A percentile compares a stretch with the other conserved stretches of the same genome.
phyloP scores from a whole-genome alignment of 2,113 vertebrate genomes.

The Piaya cayana region DNA sequence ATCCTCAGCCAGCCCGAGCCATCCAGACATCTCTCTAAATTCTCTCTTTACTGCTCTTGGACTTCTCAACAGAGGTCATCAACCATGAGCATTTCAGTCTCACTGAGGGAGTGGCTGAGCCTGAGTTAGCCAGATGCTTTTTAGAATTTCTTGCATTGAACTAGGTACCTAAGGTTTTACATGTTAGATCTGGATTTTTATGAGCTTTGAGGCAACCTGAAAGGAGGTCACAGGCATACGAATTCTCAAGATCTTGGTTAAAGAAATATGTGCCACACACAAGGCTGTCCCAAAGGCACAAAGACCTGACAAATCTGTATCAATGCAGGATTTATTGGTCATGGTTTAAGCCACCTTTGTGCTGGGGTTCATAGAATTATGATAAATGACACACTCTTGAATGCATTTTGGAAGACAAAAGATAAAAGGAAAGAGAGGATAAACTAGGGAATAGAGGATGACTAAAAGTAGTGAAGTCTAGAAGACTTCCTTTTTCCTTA shows the following conservation, averaged over 20 bases:
- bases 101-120: not conserved
- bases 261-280: not conserved
- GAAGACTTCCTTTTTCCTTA: not conserved
- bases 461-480: not conserved
- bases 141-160: accelerated
- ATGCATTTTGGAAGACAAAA: not conserved
- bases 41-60: not conserved
- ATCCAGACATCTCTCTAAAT: not conserved
- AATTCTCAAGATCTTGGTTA: not conserved
- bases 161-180: not conserved
- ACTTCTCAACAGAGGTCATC: not conserved
- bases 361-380: not conserved
- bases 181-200: not conserved
- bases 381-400: not conserved
- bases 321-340: not conserved
- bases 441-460: not conserved
- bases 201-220: not conserved
- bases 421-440: not conserved
- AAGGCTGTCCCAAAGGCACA: not conserved
- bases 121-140: accelerated
- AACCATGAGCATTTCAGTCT: not conserved
- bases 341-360: not conserved
- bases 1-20: not conserved
- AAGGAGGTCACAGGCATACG: not conserved
- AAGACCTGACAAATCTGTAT: not conserved